A percentile compares a stretch with the other conserved stretches of the same genome.
These are phyloP conservation scores for Stichodactyla helianthus DNA, from an alignment of 64 coral and sea anemone genomes.

Conservation along the genomic window DNA sequence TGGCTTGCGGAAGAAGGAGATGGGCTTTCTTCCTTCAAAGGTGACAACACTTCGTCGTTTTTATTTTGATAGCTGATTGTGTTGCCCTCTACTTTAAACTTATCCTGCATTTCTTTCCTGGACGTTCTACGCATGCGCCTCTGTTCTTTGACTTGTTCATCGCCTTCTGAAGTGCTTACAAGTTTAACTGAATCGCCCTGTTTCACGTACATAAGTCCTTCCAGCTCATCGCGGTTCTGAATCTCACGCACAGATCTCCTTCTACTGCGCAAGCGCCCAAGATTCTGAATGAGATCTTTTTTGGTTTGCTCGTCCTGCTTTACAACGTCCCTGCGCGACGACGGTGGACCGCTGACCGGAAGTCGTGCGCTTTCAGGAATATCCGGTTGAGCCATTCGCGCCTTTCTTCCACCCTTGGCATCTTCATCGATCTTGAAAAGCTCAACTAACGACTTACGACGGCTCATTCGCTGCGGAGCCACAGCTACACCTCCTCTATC, in stretches of 20 bases:
- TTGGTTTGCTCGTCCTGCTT: constrained; percentile 47
- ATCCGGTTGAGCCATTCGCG: constrained; percentile 31
- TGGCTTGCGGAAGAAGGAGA: background rate
- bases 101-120: constrained; percentile 66
- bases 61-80: background rate
- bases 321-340: constrained; percentile 17
- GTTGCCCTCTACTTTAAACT: background rate
- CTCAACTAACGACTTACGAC: constrained; percentile 75
- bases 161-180: constrained; percentile 79
- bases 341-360: constrained; percentile 35
- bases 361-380: constrained; percentile 43
- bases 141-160: constrained; percentile 78
- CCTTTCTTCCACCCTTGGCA: constrained; percentile 29
- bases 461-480: constrained; percentile 58
- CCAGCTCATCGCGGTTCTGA: constrained; percentile 79
- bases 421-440: constrained; percentile 81
- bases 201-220: constrained; percentile 90
- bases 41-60: background rate
- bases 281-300: constrained; percentile 77
- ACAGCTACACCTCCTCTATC: constrained; percentile 50
- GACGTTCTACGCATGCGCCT: constrained; percentile 69
- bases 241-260: constrained; percentile 82
- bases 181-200: constrained; percentile 80
- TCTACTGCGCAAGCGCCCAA: constrained; percentile 60
- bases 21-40: constrained; percentile 29